Evolutionary conservation across 2,113 vertebrate genomes (phyloP).

Genomic region (Myodes glareolus): DNA sequence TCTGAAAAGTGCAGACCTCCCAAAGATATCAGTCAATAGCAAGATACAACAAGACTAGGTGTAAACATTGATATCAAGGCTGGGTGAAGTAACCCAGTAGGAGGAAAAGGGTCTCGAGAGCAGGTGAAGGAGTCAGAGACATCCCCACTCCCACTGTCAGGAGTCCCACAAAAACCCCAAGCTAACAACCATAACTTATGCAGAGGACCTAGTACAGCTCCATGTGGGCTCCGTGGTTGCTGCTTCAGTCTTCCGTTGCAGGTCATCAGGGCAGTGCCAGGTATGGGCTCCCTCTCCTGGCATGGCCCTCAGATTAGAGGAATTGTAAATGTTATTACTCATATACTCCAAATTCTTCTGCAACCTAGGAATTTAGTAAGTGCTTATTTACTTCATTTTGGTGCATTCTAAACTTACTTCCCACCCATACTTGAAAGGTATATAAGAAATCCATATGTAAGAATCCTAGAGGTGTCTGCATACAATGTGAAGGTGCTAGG

Average conservation of each 20-base stretch:
- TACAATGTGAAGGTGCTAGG: not conserved
- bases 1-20: not conserved
- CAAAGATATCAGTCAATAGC: not conserved
- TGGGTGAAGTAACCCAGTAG: not conserved
- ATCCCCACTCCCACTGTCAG: not conserved
- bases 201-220: not conserved
- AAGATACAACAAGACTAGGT: not conserved
- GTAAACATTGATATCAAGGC: not conserved
- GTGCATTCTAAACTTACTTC: not conserved
- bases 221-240: not conserved
- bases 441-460: not conserved
- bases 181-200: not conserved
- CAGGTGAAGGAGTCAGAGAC: not conserved
- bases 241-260: not conserved
- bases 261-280: not conserved
- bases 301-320: not conserved
- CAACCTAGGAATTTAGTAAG: not conserved
- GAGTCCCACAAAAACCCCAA: not conserved
- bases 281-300: not conserved
- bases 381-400: not conserved
- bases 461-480: not conserved
- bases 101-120: not conserved
- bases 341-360: not conserved
- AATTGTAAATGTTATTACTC: not conserved
- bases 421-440: not conserved